These are phyloP conservation scores for Dastarcus helophoroides DNA, from an alignment of 2,888 invertebrate species.

Conservation along the genomic window DNA sequence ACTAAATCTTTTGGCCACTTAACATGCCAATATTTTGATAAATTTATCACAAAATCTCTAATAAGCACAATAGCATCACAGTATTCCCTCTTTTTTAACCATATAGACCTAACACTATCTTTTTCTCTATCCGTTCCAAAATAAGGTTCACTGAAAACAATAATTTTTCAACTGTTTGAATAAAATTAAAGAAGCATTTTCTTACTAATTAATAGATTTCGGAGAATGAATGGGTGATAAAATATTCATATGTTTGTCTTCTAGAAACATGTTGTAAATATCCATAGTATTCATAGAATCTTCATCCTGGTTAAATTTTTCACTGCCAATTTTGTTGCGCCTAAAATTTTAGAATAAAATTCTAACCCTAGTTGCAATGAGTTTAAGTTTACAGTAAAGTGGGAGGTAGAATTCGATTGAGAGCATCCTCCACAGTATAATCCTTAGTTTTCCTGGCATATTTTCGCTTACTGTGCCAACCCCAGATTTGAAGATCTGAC, in stretches of 20 bases:
- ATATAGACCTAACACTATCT: constrained; percentile 51
- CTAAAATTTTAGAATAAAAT: constrained; percentile 22
- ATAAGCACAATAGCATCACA: constrained; percentile 49
- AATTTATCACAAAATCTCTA: constrained; percentile 45
- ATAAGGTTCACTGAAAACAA: constrained; percentile 38
- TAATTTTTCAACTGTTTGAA: background rate
- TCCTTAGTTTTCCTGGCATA: constrained; percentile 47
- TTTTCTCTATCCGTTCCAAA: constrained; percentile 55
- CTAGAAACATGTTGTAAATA: constrained; percentile 48
- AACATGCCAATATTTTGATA: constrained; percentile 49
- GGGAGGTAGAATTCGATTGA: constrained; percentile 54
- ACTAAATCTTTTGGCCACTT: constrained; percentile 54
- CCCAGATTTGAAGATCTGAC: constrained; percentile 64
- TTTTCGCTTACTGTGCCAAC: constrained; percentile 57
- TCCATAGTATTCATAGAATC: constrained; percentile 53
- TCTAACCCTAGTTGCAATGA: no score
- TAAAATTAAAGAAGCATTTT: background rate
- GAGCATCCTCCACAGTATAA: constrained; percentile 54
- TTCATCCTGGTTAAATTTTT: constrained; percentile 34
- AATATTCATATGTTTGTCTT: constrained; percentile 25
- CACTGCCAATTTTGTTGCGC: constrained; percentile 36
- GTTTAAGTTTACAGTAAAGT: constrained; percentile 39
- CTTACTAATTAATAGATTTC: constrained; percentile 15
- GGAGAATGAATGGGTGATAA: constrained; percentile 28
- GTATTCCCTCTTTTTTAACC: constrained; percentile 46